Evolutionary conservation across 2,113 vertebrate species (phyloP).

Genomic region (Pelusios castaneus): DNA sequence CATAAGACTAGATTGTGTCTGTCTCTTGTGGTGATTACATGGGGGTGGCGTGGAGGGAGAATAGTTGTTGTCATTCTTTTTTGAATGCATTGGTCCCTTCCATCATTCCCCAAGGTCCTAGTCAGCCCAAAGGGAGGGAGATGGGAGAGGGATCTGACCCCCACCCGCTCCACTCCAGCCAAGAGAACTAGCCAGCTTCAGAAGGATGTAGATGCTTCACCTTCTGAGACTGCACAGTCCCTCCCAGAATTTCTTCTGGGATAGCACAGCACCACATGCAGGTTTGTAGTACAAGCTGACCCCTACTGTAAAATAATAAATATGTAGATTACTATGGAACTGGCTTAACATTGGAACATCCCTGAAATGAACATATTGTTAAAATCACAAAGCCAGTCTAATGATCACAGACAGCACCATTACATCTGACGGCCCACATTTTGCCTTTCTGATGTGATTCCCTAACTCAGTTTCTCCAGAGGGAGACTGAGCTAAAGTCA

Average conservation of each 20-base stretch:
- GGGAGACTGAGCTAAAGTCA: not conserved
- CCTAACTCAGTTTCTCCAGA: not conserved
- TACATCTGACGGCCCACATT: not conserved
- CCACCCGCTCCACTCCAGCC: not conserved
- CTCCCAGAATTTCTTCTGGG: not conserved
- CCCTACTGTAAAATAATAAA: not conserved
- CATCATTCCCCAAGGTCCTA: not conserved
- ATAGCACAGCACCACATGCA: not conserved
- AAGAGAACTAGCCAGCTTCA: not conserved
- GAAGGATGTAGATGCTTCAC: not conserved
- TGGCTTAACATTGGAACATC: not conserved
- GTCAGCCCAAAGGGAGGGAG: not conserved
- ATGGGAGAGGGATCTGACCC: not conserved
- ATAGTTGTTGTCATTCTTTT: not conserved
- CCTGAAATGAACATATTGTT: slow-evolving; percentile 11
- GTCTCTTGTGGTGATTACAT: not conserved
- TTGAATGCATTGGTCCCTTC: not conserved
- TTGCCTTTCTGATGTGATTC: not conserved
- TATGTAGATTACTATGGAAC: not conserved
- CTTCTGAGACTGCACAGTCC: not conserved
- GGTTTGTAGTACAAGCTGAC: not conserved
- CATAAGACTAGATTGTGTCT: not conserved
- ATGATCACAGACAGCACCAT: not conserved
- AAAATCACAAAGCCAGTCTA: not conserved
- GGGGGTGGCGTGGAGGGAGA: not conserved